Evolutionary conservation across 2,888 invertebrate species (phyloP).

Genomic region (Pseudococcus jackbeardsleyi): DNA sequence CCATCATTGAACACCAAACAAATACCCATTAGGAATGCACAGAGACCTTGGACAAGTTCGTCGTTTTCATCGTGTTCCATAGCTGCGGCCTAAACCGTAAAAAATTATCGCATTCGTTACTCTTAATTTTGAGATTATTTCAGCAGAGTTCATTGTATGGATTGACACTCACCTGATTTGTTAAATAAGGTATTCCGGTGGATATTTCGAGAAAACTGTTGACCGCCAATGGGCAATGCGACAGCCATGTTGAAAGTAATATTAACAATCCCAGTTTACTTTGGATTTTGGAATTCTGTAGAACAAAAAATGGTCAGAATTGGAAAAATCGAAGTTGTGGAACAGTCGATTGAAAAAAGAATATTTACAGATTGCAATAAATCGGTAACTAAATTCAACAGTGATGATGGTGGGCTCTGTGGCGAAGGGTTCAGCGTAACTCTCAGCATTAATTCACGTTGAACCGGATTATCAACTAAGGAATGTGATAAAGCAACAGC

Average conservation of each 20-base stretch:
- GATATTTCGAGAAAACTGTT: conserved; percentile 83
- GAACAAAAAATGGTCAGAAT: conserved; percentile 60
- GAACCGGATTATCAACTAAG: conserved; percentile 84
- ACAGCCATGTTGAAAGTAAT: conserved; percentile 90
- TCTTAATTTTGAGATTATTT: neutral
- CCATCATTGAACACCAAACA: conserved; percentile 93
- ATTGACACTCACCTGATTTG: conserved; percentile 72
- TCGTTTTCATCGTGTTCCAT: conserved; percentile 94
- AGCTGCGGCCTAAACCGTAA: conserved; percentile 75
- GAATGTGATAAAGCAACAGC: conserved; percentile 92
- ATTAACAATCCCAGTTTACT: conserved; percentile 91
- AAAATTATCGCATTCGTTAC: conserved; percentile 39
- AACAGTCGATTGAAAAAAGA: neutral
- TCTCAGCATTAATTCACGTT: conserved; percentile 90
- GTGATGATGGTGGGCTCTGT: conserved; percentile 87
- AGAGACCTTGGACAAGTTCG: conserved; percentile 86
- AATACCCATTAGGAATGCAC: conserved; percentile 92
- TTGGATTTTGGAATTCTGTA: conserved; percentile 80
- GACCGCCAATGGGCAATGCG: conserved; percentile 86
- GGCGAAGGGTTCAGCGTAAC: conserved; percentile 83
- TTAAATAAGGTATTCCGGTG: conserved; percentile 87
- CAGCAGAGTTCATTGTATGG: neutral
- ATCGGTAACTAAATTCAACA: conserved; percentile 89
- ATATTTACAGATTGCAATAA: conserved; percentile 80
- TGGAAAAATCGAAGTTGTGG: neutral